Evolutionary conservation across 2,113 vertebrate genomes (phyloP), one percentile per base, ranked within the genome.

Genomic region (Passer domesticus): DNA sequence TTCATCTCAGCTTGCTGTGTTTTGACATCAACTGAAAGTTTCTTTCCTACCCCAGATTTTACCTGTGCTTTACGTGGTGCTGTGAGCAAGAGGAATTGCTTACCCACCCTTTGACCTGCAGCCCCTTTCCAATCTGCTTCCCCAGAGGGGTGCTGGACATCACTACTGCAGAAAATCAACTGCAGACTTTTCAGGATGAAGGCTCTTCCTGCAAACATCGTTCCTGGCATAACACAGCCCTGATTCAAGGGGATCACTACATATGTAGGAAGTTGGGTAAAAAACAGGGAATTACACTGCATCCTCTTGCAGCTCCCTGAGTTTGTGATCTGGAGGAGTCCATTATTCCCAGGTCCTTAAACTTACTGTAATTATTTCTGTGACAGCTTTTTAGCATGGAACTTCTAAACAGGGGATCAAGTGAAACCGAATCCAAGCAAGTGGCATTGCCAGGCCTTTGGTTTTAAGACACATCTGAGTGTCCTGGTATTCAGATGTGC

Each of bases 251-350:
- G 58, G 8, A 85, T 46, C 63, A 19, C 25, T 70, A 25, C 62
- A 74, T 50, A 74, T 2, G 2, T 7, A 66, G 27, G 11, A 30
- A 78, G 8, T 4, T 30, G 5, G 9, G 28, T 56, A 39, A 79
- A 85, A 13, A 87, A 56, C 2, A 3, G 4, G 11, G 17, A 59
- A 68, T 33, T 27, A 9, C 1, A 56, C 7, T 31, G 28, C 12
- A 44, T 66, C 53, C 67, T 68, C 24, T 13, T 2, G 56, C n/a
- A 87, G 35, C 21, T 55, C 24, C 56, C 11, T 0, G 0, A 62
- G 23, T 39, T 33, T 0, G 0, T 43, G 27, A 67, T 24, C 52
- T 63, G 14, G 4, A 46, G 4, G 1, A 75, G 8, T 30, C 44
- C 10, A 2, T 52, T 27, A 15, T 16, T 75, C 62, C 23, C 75